Evolutionary conservation across 2,113 vertebrate genomes (phyloP), one percentile per base, ranked within the genome.

Genomic region (Megaceryle torquata): DNA sequence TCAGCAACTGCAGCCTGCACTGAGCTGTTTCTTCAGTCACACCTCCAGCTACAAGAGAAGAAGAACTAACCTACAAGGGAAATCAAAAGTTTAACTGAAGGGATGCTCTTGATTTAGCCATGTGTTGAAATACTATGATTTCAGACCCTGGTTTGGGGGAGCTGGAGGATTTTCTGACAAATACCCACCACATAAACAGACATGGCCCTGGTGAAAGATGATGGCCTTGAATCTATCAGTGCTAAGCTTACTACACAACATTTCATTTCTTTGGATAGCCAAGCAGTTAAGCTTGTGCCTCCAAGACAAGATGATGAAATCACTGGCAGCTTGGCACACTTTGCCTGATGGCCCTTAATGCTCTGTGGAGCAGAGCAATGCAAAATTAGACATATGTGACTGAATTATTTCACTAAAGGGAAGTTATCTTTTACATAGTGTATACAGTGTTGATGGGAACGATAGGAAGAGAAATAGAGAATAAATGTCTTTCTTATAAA

Each of bases 401-500:
- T 11, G 28, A 82, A 90, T 26, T 35, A 71, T 65, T 92, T 59
- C 10, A 65, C 19, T 74, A 6, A 70, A 53, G 9, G 20, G 20
- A 68, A 67, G 10, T 22, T 74, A 19, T 70, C 41, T 78, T 13
- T 67, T 78, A 67, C 1, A 1, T 8, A 25, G 7, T 35, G 12
- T 35, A 81, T 7, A 17, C 8, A 15, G 12, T 20, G 6, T 18
- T 71, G 51, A 75, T 35, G 15, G 7, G 4, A 13, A 25, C 4
- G 3, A 46, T 8, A 60, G 22, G 12, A 70, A 53, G 19, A 22
- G 11, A 51, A n/a, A 13, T 0, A 59, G 48, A 89, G 28, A 50
- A 77, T 5, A 51, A 72, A 86, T 0, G 0, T 18, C 6, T 59
- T 56, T 61, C 13, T 17, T 31, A 29, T 4, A 7, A 24, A 67